A percentile compares a stretch with the other conserved stretches of the same genome.
Conservation (phyloP, 2,797 vertebrate genomes). For the Lithobates pipiens region DNA sequence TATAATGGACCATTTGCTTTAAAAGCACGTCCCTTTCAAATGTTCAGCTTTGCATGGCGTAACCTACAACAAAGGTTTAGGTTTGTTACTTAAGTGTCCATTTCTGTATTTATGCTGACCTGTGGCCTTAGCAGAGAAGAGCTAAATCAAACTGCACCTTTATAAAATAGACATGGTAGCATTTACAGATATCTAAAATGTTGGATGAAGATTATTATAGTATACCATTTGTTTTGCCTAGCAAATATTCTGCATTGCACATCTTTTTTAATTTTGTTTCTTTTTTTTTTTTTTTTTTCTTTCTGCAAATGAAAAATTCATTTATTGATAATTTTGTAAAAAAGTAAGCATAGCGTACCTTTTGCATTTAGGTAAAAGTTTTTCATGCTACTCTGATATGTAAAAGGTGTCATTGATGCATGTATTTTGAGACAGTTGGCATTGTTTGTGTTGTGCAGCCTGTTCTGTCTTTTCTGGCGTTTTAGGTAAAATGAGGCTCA, state of each 20-base stretch:
- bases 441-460: neutral
- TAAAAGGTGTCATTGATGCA: neutral
- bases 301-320: neutral
- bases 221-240: neutral
- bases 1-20: slow-evolving; percentile 18
- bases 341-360: neutral
- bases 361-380: neutral
- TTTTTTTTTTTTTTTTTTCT: neutral
- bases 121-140: slow-evolving; percentile 18
- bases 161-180: slow-evolving; percentile 13
- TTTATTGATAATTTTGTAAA: neutral
- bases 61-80: slow-evolving; percentile 10
- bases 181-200: slow-evolving; percentile 4
- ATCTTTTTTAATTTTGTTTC: neutral
- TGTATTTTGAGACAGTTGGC: neutral
- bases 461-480: no score
- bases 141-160: slow-evolving; percentile 3
- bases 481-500: no score
- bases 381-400: neutral
- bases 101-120: slow-evolving; percentile 21
- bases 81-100: slow-evolving; percentile 29
- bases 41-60: slow-evolving; percentile 56
- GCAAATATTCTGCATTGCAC: neutral
- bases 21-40: slow-evolving; percentile 52
- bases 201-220: neutral